Evolutionary conservation across 1,140 invertebrate genomes (phyloP).

Genomic region (Drosophila mayri): DNA sequence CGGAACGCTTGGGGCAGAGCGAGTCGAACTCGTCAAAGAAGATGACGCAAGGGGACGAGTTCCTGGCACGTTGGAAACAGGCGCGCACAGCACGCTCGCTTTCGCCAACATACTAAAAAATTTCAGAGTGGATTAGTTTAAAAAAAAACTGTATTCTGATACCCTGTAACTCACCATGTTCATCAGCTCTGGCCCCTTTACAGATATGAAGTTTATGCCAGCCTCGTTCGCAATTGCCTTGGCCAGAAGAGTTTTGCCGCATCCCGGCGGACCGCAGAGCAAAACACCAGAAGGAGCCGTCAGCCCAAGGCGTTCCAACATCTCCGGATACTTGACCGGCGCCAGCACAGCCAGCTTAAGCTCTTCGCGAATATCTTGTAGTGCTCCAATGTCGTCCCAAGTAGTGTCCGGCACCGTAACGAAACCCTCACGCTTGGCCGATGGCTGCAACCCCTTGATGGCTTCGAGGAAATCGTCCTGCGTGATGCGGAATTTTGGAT

Average conservation of each 20-base stretch:
- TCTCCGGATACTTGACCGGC: slow-evolving; percentile 94
- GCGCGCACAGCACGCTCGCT: slow-evolving; percentile 98
- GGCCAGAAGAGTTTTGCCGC: slow-evolving; percentile 96
- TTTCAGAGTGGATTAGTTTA: background rate
- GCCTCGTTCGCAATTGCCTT: slow-evolving; percentile 98
- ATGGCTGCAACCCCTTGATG: slow-evolving; percentile 94
- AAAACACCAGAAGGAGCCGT: slow-evolving; percentile 94
- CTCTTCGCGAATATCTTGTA: slow-evolving; percentile 94
- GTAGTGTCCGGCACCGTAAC: slow-evolving; percentile 98
- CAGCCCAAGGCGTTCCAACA: slow-evolving; percentile 92
- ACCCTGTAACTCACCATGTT: slow-evolving; percentile 91
- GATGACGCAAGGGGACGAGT: slow-evolving; percentile 98
- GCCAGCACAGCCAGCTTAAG: slow-evolving; percentile 96
- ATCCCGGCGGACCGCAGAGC: slow-evolving; percentile 96
- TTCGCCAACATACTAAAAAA: slow-evolving; percentile 97
- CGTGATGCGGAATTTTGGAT: slow-evolving; percentile 88
- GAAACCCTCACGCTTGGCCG: slow-evolving; percentile 98
- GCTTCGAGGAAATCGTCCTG: slow-evolving; percentile 92
- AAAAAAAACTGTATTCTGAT: accelerated
- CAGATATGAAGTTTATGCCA: slow-evolving; percentile 98
- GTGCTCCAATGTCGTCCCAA: slow-evolving; percentile 98
- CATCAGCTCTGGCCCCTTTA: slow-evolving; percentile 98
- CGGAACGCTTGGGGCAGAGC: slow-evolving; percentile 95
- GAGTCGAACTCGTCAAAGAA: slow-evolving; percentile 99
- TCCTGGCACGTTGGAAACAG: slow-evolving; percentile 96